phyloP scores from a whole-genome alignment of 2,888 invertebrate genomes.

The Brachypterus glaber region DNA sequence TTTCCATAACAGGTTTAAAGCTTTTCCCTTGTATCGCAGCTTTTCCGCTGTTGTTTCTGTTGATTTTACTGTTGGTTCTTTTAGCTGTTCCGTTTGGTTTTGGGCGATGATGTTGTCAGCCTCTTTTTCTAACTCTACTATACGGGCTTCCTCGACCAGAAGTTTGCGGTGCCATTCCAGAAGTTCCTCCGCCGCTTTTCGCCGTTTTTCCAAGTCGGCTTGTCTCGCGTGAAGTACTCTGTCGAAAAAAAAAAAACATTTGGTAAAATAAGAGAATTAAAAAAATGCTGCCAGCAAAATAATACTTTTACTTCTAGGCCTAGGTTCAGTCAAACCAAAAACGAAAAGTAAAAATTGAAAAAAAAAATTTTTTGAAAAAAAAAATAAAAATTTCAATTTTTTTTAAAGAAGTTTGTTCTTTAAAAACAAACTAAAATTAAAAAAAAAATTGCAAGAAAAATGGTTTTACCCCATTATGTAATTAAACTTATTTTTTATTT shows the following conservation, averaged over 20 bases:
- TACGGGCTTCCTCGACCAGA: conserved; percentile 45
- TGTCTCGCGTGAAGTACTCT: conserved; percentile 43
- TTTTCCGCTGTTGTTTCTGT: conserved; percentile 7
- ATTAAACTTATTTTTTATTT: no score
- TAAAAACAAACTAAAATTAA: no score
- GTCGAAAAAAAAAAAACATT: conserved; percentile 16
- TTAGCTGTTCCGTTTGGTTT: conserved; percentile 19
- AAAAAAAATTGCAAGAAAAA: no score
- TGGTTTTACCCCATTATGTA: no score
- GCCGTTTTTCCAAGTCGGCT: conserved; percentile 40
- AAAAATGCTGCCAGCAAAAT: no score
- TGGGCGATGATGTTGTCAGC: conserved; percentile 33
- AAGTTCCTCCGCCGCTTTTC: conserved; percentile 43
- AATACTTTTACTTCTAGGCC: no score
- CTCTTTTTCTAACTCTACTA: conserved; percentile 42
- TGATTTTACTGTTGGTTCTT: conserved; percentile 12
- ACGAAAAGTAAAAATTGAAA: no score
- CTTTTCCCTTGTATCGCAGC: conserved; percentile 30
- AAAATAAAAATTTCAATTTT: no score
- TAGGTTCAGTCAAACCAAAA: no score
- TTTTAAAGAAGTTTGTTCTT: no score
- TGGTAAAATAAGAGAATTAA: conserved; percentile 3
- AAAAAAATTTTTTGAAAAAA: conserved; percentile 3
- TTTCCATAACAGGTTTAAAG: conserved; percentile 42
- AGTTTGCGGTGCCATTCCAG: conserved; percentile 47